Evolutionary conservation across 2,797 vertebrate species (phyloP), one percentile per base, ranked within the genome.

Genomic region (Anniella stebbinsi): DNA sequence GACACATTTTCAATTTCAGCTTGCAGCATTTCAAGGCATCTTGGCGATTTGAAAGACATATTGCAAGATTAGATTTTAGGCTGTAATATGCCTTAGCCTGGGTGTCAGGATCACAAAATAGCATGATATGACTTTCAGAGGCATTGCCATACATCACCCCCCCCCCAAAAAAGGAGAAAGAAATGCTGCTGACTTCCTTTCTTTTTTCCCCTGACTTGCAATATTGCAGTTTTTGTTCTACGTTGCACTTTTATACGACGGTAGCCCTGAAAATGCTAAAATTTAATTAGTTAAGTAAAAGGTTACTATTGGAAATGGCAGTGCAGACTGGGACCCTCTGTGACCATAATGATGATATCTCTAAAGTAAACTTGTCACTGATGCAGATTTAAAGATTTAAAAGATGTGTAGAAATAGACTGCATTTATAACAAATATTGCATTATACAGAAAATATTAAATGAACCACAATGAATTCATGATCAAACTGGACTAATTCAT

Each of bases 281-380:
- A 73, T 90, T 90, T 72, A 86, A 81, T 81, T 86, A 86, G 23
- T 36, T 28, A 83, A 76, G 72, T 66, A 80, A 89, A 89, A 63
- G 54, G 75, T 82, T 75, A 51, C 38, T 81, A 81, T 2, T 51
- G 33, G 30, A 73, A 86, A 90, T 48, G 54, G 45, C 84, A 87
- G 23, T 63, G 33, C 33, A 66, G 54, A 81, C 18, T 33, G 3
- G 63, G 57, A 90, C 38, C 89, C 87, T 75, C 33, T 84, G 73
- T 85, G n/a, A 54, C 33, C 21, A 67, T 36, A 54, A 81, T 51
- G 45, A 87, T n/a, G 33, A 45, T 45, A 6, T 73, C 25, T 82
- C 87, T 66, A 66, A 41, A 81, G 23, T 86, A 54, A 82, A 90
- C 70, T 76, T 90, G 70, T 54, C 63, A 41, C 18, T 76, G 41